phyloP scores from a whole-genome alignment of 2,888 invertebrate species.

The Megastigmus dorsalis region DNA sequence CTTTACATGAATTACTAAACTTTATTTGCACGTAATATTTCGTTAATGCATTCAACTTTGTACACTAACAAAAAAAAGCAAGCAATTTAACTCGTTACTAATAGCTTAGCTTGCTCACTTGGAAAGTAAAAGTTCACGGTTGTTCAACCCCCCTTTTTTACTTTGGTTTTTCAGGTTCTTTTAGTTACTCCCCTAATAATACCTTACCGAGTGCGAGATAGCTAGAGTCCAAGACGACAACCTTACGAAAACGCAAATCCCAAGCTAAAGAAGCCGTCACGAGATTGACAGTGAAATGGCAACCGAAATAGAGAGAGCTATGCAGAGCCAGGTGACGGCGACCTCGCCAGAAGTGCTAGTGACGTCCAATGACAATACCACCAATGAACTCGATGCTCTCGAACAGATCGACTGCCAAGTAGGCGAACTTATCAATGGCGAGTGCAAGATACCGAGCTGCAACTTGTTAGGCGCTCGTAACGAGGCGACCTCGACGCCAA shows the following conservation, averaged over 20 bases:
- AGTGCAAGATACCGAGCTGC: background rate
- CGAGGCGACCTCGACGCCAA: background rate
- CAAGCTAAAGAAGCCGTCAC: constrained; percentile 1
- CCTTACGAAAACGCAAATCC: background rate
- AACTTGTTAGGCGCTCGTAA: background rate
- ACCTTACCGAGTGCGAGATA: constrained; percentile 40
- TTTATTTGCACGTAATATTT: background rate
- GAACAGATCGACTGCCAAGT: constrained; percentile 58
- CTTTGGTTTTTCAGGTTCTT: constrained; percentile 47
- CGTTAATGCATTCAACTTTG: background rate
- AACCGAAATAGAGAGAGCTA: background rate
- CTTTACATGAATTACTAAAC: background rate
- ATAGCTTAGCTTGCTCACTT: background rate
- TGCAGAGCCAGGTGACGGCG: constrained; percentile 12
- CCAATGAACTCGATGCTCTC: constrained; percentile 50
- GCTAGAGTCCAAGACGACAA: constrained; percentile 5
- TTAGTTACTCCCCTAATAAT: constrained; percentile 41
- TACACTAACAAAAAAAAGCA: too few relatives aligned
- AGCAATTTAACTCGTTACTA: background rate
- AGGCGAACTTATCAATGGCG: constrained; percentile 28
- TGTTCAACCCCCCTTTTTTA: constrained; percentile 17
- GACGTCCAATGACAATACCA: background rate
- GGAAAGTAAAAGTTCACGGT: background rate
- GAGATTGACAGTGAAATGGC: background rate
- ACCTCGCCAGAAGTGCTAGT: background rate